Base-by-base conservation (phyloP, 2,888 invertebrate species). In the Notocelia uddmanniana region DNA sequence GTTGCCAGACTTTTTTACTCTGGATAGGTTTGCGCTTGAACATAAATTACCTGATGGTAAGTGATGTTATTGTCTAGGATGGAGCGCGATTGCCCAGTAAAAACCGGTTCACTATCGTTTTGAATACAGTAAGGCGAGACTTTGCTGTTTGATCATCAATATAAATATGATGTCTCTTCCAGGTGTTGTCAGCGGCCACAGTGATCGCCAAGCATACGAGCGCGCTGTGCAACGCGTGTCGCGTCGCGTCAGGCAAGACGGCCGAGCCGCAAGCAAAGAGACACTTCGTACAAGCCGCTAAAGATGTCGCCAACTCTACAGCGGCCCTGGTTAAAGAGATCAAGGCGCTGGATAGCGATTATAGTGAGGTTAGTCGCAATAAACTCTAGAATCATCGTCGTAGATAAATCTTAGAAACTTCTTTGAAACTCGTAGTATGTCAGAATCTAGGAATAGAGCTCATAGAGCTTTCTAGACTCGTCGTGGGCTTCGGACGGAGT, bases 211-310 rank as follows among this genome's bases (percentile, higher is more conserved):
- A 98, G 86, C 98, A 99, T 91, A 99, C 99, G 0, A 98, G 98
- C 76, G 96, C 98, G 9, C 94, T 99, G 64, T 99, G 99, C 90
- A 99, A 98, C 85, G 97, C 98, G 50, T 99, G 99, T 85, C 96
- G 99, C 37, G 95, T 96, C 67, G 99, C 99, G 0, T 98, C 98
- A 37, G 97, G 97, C 76, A 97, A 97, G 83, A 98, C 98, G 0
- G 95, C 95, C 72, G 98, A 98, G 89, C 97, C 98, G 0, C 97
- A 97, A 3, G 98, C 98, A 69, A 99, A 99, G 92, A 93, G 98
- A 41, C 99, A 99, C 89, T 99, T 99, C 89, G 99, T 99, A 68
- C 98, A 99, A 86, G 97, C 98, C 76, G 99, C 99, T 68, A 98
- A 99, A 88, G 98, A 99, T 83, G 98, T 99, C 1, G 99, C 99